Conservation (phyloP, 2,113 vertebrate genomes). For the Sclerurus mexicanus region DNA sequence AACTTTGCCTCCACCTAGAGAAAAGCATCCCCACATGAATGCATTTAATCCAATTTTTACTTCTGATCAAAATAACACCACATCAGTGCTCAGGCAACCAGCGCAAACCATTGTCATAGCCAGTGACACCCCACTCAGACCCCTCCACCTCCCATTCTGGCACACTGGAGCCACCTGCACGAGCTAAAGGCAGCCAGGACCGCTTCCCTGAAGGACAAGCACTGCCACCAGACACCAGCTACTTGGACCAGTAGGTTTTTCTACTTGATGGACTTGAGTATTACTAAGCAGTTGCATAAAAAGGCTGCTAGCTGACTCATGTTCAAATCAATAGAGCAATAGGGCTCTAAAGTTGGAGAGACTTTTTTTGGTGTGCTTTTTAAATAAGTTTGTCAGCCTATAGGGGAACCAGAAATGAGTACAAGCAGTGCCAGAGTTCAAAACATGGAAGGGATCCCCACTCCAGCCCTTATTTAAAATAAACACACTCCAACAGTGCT, state of each 20-base stretch:
- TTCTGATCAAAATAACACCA: background rate
- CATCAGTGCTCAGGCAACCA: background rate
- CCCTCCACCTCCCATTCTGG: background rate
- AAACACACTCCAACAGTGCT: background rate
- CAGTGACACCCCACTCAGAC: fast-evolving
- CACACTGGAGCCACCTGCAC: background rate
- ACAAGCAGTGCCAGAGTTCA: background rate
- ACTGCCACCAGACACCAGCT: background rate
- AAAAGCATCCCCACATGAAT: background rate
- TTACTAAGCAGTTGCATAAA: background rate
- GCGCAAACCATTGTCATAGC: fast-evolving
- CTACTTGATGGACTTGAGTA: background rate
- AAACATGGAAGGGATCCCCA: background rate
- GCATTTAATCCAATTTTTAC: background rate
- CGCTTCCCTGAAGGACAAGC: no score
- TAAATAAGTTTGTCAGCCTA: background rate
- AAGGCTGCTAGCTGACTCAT: background rate
- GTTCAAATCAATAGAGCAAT: background rate
- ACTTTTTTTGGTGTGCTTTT: background rate
- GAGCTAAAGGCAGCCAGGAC: background rate
- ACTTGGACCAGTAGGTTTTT: background rate
- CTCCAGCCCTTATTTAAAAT: background rate
- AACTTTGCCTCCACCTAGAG: background rate
- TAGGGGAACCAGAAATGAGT: background rate
- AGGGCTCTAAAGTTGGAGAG: background rate